Evolutionary conservation across 2,113 vertebrate genomes (phyloP).

Genomic region (Ceratotherium simum): DNA sequence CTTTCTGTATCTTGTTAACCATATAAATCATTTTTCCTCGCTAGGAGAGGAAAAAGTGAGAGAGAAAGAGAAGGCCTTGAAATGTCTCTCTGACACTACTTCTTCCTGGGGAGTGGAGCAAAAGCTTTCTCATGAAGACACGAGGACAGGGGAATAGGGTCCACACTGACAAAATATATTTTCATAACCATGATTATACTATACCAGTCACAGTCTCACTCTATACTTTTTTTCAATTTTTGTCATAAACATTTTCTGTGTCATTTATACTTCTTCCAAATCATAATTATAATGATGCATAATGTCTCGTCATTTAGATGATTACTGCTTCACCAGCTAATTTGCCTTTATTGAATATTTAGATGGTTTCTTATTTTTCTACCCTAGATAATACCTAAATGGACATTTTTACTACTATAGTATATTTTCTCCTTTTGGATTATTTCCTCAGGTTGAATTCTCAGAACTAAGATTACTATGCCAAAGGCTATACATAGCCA

Average conservation of each 20-base stretch:
- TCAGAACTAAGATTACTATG: slow-evolving; percentile 17
- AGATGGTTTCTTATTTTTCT: slow-evolving; percentile 25
- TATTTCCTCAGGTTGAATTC: slow-evolving; percentile 25
- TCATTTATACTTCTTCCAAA: slow-evolving; percentile 42
- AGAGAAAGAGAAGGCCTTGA: slow-evolving; percentile 9
- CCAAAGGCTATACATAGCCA: not conserved
- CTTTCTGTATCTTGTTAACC: not conserved
- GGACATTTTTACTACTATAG: not conserved
- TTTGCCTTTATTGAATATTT: slow-evolving; percentile 66
- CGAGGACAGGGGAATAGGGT: not conserved
- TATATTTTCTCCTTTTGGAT: slow-evolving; percentile 26
- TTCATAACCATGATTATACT: not conserved
- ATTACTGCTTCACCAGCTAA: slow-evolving; percentile 28
- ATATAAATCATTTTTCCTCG: not conserved
- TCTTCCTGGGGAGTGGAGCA: not conserved
- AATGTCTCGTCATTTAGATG: not conserved
- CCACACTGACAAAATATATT: not conserved
- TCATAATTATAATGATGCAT: slow-evolving; percentile 1
- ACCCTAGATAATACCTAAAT: not conserved
- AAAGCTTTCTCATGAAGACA: not conserved
- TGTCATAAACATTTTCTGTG: not conserved
- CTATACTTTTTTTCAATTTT: not conserved
- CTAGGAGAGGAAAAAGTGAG: not conserved
- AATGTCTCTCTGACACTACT: slow-evolving; percentile 23
- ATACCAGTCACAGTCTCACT: not conserved